Evolutionary conservation across 2,888 invertebrate genomes (phyloP).

Genomic region (Autographa pulchrina): DNA sequence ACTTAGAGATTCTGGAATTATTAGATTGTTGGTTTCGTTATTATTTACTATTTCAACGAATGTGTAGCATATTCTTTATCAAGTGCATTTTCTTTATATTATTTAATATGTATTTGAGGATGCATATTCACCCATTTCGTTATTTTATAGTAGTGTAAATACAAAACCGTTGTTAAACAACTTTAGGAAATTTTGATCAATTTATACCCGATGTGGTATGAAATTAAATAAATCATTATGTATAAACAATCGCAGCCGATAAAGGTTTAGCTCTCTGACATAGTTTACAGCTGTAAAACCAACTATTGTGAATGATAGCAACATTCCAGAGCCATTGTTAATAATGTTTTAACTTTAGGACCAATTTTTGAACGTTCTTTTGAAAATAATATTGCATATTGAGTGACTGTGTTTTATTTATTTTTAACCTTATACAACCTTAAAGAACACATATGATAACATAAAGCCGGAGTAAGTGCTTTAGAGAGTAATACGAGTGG

Average conservation of each 20-base stretch:
- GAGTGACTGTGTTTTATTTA: conserved; percentile 74
- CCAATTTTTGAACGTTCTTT: conserved; percentile 89
- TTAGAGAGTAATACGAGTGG: conserved; percentile 65
- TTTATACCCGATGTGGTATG: conserved; percentile 59
- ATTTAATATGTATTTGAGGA: conserved; percentile 50
- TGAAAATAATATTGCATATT: conserved; percentile 89
- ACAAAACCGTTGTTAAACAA: conserved; percentile 73
- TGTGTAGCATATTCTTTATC: conserved; percentile 58
- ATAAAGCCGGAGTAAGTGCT: conserved; percentile 74
- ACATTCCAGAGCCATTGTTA: conserved; percentile 90
- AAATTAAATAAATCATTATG: conserved; percentile 54
- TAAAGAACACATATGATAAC: conserved; percentile 33
- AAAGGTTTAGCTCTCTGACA: conserved; percentile 78
- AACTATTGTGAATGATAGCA: conserved; percentile 80
- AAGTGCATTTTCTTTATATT: conserved; percentile 56
- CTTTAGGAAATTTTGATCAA: conserved; percentile 66
- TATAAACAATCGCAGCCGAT: conserved; percentile 46
- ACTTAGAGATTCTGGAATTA: conserved; percentile 84
- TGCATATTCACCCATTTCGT: conserved; percentile 54
- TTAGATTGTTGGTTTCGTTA: conserved; percentile 79
- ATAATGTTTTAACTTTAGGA: conserved; percentile 89
- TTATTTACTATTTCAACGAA: conserved; percentile 67
- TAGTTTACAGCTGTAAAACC: conserved; percentile 73
- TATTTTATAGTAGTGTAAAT: conserved; percentile 61
- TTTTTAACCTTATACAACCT: conserved; percentile 41